Evolutionary conservation across 2,113 vertebrate genomes (phyloP), one percentile per base, ranked within the genome.

Genomic region (Tretioscincus oriximinensis): DNA sequence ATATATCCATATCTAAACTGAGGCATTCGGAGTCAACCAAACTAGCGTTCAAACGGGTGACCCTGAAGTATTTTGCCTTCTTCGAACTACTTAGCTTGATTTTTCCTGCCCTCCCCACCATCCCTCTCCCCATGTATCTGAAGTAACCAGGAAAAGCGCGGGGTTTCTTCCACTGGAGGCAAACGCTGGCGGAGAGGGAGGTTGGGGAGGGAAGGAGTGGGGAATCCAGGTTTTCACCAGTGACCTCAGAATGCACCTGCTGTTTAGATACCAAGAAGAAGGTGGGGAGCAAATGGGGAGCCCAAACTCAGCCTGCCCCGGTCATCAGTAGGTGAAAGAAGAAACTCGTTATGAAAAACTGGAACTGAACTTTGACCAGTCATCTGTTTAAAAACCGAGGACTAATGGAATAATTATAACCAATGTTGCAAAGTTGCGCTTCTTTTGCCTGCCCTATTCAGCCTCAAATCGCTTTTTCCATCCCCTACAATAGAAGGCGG

Each of bases 231-330:
- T 41, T 18, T 10, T 69, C 28, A 26, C 24, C 29, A 51, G 60
- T 64, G 78, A 73, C 60, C 60, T 80, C 41, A n/a, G 21, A 63
- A 72, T 28, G 78, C 78, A 80, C 78, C 78, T 80, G 69, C 69
- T 65, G 78, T 26, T 51, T 29, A 61, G n/a, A 73, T 65, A 51
- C 69, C 73, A 73, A 80, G 69, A 18, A 63, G 12, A 58, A 58
- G 54, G 12, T 21, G 22, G 60, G 20, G 60, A 63, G 65, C 51
- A 31, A 31, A 49, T n/a, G 58, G 35, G 47, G 11, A 18, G 9
- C n/a, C 45, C 69, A 67, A 6, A 47, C n/a, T 9, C 51, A 29
- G 45, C 60, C 49, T 49, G 29, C 7, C 45, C 20, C 47, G 58
- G n/a, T 26, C 51, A 29, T 28, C 16, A 64, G 24, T 1, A 28